phyloP scores from a whole-genome alignment of 2,113 vertebrate genomes.

The Telmatochromis brachygnathus region DNA sequence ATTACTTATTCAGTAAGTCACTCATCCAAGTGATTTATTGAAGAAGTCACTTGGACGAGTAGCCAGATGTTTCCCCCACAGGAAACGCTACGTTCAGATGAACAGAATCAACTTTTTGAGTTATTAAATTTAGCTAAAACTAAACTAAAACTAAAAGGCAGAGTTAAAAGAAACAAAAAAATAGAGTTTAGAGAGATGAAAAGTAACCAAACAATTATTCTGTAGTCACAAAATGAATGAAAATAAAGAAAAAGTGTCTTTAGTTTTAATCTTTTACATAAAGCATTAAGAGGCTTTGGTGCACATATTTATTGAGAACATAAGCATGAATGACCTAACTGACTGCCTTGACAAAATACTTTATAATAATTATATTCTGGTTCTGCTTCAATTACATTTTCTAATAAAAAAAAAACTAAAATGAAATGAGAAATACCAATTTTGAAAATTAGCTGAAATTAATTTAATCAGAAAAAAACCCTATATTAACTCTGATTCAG shows the following conservation, averaged over 20 bases:
- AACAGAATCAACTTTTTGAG: not conserved
- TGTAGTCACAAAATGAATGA: not conserved
- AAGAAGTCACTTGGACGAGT: not conserved
- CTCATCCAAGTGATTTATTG: not conserved
- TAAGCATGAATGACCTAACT: not conserved
- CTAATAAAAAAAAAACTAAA: not conserved
- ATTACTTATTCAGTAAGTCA: not conserved
- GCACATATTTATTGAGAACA: not conserved
- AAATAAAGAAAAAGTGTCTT: fast-evolving
- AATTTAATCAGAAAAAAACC: not conserved
- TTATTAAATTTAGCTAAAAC: not conserved
- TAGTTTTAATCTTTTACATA: not conserved
- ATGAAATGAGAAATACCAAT: not conserved
- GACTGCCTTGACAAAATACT: not conserved
- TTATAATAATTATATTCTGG: not conserved
- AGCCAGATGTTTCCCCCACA: not conserved
- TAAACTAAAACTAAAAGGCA: not conserved
- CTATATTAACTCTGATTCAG: not conserved
- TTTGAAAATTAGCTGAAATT: not conserved
- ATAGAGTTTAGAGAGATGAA: not conserved
- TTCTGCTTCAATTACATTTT: not conserved
- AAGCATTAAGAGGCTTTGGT: not conserved
- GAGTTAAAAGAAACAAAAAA: not conserved
- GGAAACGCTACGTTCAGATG: not conserved
- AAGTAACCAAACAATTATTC: not conserved